A percentile compares a stretch with the other conserved stretches of the same genome.
These are phyloP conservation scores for Guaruba guarouba DNA, from an alignment of 2,113 vertebrate species.

Conservation along the genomic window DNA sequence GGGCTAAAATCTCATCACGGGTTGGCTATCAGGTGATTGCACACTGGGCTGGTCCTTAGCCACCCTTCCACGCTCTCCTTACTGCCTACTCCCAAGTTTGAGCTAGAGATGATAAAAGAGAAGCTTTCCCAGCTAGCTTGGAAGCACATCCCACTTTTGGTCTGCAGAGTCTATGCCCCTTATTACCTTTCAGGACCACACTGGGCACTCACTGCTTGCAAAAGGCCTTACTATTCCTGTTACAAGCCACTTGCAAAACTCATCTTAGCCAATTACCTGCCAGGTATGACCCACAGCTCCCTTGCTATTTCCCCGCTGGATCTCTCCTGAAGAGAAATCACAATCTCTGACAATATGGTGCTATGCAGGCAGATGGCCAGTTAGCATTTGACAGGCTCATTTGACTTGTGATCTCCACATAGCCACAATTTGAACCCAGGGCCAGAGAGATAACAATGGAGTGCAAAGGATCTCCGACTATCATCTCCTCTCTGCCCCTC, in stretches of 20 bases:
- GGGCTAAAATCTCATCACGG: not conserved
- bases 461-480: not conserved
- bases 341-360: conserved; percentile 14
- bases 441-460: not conserved
- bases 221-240: not conserved
- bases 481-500: not conserved
- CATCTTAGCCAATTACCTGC: not conserved
- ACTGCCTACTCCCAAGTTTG: not conserved
- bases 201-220: not conserved
- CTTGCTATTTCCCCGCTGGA: not conserved
- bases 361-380: conserved; percentile 36
- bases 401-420: conserved; percentile 25
- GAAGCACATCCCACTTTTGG: not conserved
- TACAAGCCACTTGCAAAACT: conserved; percentile 3
- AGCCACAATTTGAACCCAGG: not conserved
- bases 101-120: not conserved
- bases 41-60: not conserved
- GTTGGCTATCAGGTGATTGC: not conserved
- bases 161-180: not conserved
- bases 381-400: conserved; percentile 39
- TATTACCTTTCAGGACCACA: not conserved
- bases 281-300: not conserved
- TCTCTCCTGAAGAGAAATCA: conserved; percentile 8
- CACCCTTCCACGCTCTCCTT: not conserved
- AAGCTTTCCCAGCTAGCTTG: not conserved